These are phyloP conservation scores for Dysdera silvatica DNA, from an alignment of 1,140 invertebrate species.

Conservation along the genomic window DNA sequence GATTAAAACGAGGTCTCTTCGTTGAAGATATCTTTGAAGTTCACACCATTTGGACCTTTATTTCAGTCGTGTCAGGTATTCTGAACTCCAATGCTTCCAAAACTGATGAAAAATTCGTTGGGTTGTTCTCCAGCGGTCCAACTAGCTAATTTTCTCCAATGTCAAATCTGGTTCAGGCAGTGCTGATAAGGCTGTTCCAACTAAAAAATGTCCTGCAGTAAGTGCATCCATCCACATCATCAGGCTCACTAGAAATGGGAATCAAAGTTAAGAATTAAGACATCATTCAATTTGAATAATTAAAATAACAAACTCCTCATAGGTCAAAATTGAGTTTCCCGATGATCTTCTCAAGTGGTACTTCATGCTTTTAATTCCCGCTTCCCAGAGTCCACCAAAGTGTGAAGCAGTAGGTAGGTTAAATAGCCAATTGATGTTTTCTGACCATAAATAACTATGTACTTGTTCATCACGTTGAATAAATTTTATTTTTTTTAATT, in stretches of 20 bases:
- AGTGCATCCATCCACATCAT: constrained; percentile 37
- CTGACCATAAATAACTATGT: background rate
- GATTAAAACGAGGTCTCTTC: background rate
- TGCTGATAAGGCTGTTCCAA: constrained; percentile 4
- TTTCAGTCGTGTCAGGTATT: constrained; percentile 19
- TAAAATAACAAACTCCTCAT: constrained; percentile 37
- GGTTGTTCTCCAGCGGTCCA: constrained; percentile 5
- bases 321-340: constrained; percentile 23
- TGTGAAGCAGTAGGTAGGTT: constrained; percentile 43
- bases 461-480: background rate
- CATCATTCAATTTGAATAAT: constrained; percentile 38
- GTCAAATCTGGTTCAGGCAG: background rate
- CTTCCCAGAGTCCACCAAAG: constrained; percentile 46
- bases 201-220: constrained; percentile 35
- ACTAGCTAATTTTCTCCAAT: background rate
- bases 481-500: background rate
- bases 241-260: constrained; percentile 36
- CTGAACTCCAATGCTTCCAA: constrained; percentile 19
- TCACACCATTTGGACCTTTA: constrained; percentile 13
- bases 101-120: constrained; percentile 12
- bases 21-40: constrained; percentile 1
- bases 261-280: constrained; percentile 38
- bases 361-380: constrained; percentile 40
- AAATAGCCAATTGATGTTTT: constrained; percentile 43
- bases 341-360: constrained; percentile 37